phyloP scores from a whole-genome alignment of 1,140 invertebrate species.

The Thaumetopoea pityocampa region DNA sequence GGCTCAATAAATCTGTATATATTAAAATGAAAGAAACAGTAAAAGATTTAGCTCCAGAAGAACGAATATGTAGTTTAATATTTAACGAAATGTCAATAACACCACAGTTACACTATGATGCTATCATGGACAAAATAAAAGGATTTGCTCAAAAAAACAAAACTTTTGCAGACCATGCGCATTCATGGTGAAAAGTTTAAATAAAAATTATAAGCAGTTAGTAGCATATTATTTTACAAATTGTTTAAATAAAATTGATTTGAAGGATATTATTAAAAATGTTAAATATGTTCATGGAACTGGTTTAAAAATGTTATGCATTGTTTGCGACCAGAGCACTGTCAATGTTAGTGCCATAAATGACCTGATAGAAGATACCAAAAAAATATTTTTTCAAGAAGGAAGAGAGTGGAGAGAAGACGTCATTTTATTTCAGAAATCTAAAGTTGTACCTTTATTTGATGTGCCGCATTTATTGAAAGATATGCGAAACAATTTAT shows the following conservation, averaged over 20 bases:
- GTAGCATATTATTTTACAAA: conserved; percentile 24
- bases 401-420: conserved; percentile 18
- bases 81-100: conserved; percentile 22
- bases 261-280: conserved; percentile 18
- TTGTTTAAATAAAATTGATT: conserved; percentile 14
- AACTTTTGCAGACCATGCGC: conserved; percentile 18
- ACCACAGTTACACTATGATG: conserved; percentile 13
- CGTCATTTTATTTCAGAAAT: conserved; percentile 5
- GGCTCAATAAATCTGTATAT: conserved; percentile 17
- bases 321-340: conserved; percentile 26
- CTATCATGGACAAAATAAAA: conserved; percentile 11
- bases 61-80: conserved; percentile 17
- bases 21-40: conserved; percentile 20
- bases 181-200: conserved; percentile 22
- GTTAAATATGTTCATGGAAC: conserved; percentile 7
- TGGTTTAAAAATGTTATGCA: conserved; percentile 15
- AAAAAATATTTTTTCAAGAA: conserved; percentile 7
- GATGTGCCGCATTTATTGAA: conserved; percentile 31
- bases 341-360: conserved; percentile 29
- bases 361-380: conserved; percentile 16
- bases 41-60: not conserved
- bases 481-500: conserved; percentile 29
- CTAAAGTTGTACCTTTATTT: conserved; percentile 23
- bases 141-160: conserved; percentile 12
- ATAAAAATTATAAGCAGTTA: conserved; percentile 23